Evolutionary conservation across 2,888 invertebrate genomes (phyloP).

Genomic region (Protophormia terraenovae): DNA sequence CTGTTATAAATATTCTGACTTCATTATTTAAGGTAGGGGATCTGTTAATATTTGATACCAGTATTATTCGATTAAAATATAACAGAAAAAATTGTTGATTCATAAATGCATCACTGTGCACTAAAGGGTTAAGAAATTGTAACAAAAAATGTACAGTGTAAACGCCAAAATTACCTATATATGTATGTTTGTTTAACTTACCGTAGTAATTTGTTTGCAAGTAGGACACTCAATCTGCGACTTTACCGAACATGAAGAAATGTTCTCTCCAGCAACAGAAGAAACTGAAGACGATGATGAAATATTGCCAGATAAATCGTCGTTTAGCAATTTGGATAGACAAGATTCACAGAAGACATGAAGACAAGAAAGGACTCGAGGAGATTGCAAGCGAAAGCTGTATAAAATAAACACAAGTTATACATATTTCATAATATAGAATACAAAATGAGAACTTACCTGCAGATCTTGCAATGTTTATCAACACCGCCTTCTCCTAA

Average conservation of each 20-base stretch:
- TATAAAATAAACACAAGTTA: neutral
- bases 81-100: too few relatives aligned
- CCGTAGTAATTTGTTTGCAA: conserved; percentile 93
- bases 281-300: conserved; percentile 82
- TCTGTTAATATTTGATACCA: too few relatives aligned
- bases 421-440: neutral
- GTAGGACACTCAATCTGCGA: conserved; percentile 86
- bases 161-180: neutral
- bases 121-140: too few relatives aligned
- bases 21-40: too few relatives aligned
- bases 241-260: conserved; percentile 68
- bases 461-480: conserved; percentile 86
- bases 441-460: conserved; percentile 81
- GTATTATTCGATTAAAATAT: too few relatives aligned
- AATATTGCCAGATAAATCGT: conserved; percentile 83
- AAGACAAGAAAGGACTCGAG: conserved; percentile 94
- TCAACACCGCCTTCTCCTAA: conserved; percentile 82
- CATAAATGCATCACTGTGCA: too few relatives aligned
- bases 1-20: too few relatives aligned
- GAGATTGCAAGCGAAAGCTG: conserved; percentile 89
- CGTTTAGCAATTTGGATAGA: conserved; percentile 89
- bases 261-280: conserved; percentile 73
- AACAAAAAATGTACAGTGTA: too few relatives aligned
- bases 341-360: conserved; percentile 98
- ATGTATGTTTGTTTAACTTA: conserved; percentile 75